Evolutionary conservation across 2,113 vertebrate genomes (phyloP).

Genomic region (Micromys minutus): DNA sequence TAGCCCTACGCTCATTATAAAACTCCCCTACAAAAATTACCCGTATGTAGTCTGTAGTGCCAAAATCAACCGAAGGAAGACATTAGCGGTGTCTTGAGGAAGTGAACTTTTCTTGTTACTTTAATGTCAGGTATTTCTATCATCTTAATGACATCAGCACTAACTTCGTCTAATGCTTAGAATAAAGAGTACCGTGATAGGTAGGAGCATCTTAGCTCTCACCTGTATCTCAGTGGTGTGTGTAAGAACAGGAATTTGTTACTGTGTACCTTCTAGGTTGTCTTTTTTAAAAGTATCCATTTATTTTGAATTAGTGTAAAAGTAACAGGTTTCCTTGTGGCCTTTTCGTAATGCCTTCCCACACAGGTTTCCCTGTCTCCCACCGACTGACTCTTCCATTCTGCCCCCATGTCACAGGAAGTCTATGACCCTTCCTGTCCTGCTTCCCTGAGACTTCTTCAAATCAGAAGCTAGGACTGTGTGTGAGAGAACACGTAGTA

Average conservation of each 20-base stretch:
- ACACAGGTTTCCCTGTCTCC: too few relatives aligned
- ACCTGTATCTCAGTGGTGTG: not conserved
- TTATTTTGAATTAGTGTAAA: not conserved
- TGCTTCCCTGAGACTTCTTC: not conserved
- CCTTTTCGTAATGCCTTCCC: not conserved
- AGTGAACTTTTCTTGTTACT: not conserved
- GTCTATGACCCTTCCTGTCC: not conserved
- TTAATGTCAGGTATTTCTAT: not conserved
- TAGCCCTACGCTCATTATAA: not conserved
- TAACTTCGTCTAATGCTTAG: not conserved
- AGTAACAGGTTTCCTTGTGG: not conserved
- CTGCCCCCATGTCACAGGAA: not conserved
- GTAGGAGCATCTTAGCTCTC: not conserved
- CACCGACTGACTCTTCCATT: not conserved
- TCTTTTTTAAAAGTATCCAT: not conserved
- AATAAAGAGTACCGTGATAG: not conserved
- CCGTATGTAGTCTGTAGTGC: not conserved
- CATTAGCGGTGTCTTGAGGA: not conserved
- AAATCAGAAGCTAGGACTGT: not conserved
- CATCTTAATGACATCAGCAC: not conserved
- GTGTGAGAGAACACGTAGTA: not conserved
- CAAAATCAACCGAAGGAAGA: not conserved
- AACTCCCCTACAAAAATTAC: not conserved
- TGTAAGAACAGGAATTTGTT: not conserved
- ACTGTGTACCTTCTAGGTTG: not conserved